Conservation (phyloP, 2,797 vertebrate genomes). For the Poecilia gillii region DNA sequence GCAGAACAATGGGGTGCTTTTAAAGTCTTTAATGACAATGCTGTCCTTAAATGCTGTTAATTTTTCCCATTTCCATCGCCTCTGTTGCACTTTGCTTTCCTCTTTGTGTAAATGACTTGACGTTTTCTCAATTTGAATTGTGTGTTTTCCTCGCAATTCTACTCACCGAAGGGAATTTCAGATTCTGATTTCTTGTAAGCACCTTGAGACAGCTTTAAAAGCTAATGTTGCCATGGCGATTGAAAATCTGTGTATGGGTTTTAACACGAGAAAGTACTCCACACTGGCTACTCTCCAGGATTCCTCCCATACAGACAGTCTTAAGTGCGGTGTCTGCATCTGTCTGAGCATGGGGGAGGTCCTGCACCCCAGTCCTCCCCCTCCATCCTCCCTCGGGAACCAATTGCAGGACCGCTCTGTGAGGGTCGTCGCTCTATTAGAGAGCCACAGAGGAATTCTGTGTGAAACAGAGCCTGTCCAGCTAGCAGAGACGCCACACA, state of each 20-base stretch:
- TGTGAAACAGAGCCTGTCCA: constrained; percentile 75
- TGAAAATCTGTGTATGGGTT: constrained; percentile 9
- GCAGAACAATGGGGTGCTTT: background rate
- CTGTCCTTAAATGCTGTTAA: background rate
- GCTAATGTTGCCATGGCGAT: background rate
- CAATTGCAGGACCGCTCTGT: constrained; percentile 61
- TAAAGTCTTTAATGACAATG: background rate
- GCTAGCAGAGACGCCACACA: constrained; percentile 81
- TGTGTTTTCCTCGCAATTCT: background rate
- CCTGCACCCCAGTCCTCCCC: constrained; percentile 29
- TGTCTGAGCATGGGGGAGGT: constrained; percentile 68
- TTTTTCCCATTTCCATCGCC: background rate
- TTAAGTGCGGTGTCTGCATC: constrained; percentile 54
- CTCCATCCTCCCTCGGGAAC: constrained; percentile 55
- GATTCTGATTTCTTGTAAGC: background rate
- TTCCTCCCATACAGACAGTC: constrained; percentile 9
- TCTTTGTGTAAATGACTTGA: background rate
- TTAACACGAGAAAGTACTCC: constrained; percentile 10
- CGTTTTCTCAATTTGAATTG: background rate
- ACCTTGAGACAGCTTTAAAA: background rate
- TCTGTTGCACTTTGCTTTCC: background rate
- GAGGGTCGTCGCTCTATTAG: constrained; percentile 68
- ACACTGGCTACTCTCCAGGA: constrained; percentile 27
- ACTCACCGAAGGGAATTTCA: background rate
- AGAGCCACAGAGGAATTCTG: constrained; percentile 69